Evolutionary conservation across 2,797 vertebrate species (phyloP).

Genomic region (Diplodus sargus): DNA sequence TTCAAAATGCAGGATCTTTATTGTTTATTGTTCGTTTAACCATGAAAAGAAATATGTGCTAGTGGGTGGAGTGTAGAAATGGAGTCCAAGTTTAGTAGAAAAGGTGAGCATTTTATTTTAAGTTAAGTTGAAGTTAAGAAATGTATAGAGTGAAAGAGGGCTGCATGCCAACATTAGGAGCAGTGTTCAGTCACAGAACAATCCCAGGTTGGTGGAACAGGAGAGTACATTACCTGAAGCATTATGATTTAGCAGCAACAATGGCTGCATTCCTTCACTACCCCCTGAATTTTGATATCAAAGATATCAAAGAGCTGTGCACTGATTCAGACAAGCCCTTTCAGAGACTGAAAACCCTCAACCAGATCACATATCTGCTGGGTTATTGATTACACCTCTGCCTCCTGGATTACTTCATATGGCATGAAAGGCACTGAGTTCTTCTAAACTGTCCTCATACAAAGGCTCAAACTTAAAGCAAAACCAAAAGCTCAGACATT

Average conservation of each 20-base stretch:
- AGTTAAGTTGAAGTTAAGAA: constrained; percentile 54
- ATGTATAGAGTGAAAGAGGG: constrained; percentile 51
- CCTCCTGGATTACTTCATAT: constrained; percentile 72
- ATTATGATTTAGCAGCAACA: constrained; percentile 76
- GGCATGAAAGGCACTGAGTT: constrained; percentile 57
- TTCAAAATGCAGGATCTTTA: neutral
- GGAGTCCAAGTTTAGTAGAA: constrained; percentile 22
- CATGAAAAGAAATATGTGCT: constrained; percentile 21
- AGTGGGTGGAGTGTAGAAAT: constrained; percentile 15
- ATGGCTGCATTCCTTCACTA: constrained; percentile 79
- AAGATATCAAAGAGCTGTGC: constrained; percentile 81
- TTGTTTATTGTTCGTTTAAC: neutral
- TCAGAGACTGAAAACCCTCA: constrained; percentile 63
- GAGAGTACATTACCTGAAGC: constrained; percentile 62
- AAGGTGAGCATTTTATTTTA: constrained; percentile 49
- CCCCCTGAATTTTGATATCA: constrained; percentile 82
- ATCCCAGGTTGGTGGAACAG: constrained; percentile 49
- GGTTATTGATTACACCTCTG: constrained; percentile 79
- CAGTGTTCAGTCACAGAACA: constrained; percentile 64
- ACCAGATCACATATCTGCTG: constrained; percentile 75
- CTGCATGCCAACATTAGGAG: constrained; percentile 57
- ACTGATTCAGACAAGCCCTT: constrained; percentile 66
- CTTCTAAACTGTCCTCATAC: constrained; percentile 33
- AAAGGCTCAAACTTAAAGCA: constrained; percentile 16
- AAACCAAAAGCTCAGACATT: neutral